These are phyloP conservation scores for Nephrotoma flavescens DNA, from an alignment of 2,888 invertebrate species.

Conservation along the genomic window DNA sequence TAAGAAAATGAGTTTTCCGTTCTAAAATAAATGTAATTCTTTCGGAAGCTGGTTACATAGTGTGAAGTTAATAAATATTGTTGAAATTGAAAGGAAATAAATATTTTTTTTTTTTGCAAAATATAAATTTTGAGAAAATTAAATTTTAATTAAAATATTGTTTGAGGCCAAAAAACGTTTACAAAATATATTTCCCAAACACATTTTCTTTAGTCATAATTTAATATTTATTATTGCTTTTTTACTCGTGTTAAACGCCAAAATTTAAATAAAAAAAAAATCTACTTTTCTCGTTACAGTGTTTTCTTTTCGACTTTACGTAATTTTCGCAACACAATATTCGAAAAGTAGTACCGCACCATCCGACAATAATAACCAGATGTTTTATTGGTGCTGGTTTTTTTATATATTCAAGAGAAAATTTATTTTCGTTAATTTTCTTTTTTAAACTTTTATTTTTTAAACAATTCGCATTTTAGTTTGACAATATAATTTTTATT, in stretches of 20 bases:
- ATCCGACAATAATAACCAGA: neutral
- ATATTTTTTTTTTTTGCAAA: neutral
- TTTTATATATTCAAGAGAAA: neutral
- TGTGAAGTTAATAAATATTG: neutral
- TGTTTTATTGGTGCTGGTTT: neutral
- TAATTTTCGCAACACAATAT: neutral
- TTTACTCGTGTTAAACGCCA: neutral
- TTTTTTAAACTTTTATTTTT: neutral
- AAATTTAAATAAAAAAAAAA: neutral
- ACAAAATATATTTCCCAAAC: neutral
- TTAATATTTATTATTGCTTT: neutral
- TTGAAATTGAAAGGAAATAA: neutral
- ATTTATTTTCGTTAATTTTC: neutral
- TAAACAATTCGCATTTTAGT: neutral
- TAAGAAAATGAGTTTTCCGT: neutral
- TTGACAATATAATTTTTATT: neutral
- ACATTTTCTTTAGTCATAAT: neutral
- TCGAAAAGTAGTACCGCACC: neutral
- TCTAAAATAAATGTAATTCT: neutral
- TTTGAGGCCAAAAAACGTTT: neutral
- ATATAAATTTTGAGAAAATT: neutral
- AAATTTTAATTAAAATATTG: neutral
- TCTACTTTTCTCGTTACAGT: neutral
- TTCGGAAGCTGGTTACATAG: neutral
- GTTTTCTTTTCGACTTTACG: neutral